Evolutionary conservation across 2,888 invertebrate genomes (phyloP), one percentile per base, ranked within the genome.

Genomic region (Patella ulyssiponensis): DNA sequence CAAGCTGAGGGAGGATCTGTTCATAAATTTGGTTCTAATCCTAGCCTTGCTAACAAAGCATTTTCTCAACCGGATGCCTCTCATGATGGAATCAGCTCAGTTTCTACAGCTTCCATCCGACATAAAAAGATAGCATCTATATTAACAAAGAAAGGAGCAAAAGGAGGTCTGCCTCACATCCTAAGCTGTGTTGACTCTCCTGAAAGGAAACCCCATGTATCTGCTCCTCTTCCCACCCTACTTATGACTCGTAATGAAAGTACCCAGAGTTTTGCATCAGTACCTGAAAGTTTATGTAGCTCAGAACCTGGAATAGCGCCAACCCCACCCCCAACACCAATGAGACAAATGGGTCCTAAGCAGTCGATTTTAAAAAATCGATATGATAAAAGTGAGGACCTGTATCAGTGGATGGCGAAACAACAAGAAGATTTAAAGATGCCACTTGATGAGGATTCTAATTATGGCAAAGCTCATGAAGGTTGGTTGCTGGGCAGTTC

Each of bases 341-440:
- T 85, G 20, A 83, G 79, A 54, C 58, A 69, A 2, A 76, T 79
- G 12, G 75, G 79, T 20, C 81, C 80, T 4, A 83, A 79, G 76
- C 81, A 71, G 72, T 84, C 83, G n/a, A 82, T 81, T 74, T 69
- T 83, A 71, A 81, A 84, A 72, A 83, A 82, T 74, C 84, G 86
- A 69, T 84, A 86, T 54, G 87, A 89, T 72, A 87, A 90, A 23
- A 94, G 94, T n/a, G 97, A 97, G 89, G 97, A 98, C 92, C 93
- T 98, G 70, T 98, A 98, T 75, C 85, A 88, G 86, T 98, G 98
- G 98, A 98, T 98, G 98, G 97, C 96, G 1, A 96, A 96, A 87
- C 97, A 98, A 88, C 96, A 96, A 86, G 93, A 94, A 81, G 93
- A 93, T 1, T 85, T 86, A 56, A 77, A 76, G 76, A 69, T 76